phyloP scores from a whole-genome alignment of 2,797 vertebrate species.

The Tiaroga cobitis region DNA sequence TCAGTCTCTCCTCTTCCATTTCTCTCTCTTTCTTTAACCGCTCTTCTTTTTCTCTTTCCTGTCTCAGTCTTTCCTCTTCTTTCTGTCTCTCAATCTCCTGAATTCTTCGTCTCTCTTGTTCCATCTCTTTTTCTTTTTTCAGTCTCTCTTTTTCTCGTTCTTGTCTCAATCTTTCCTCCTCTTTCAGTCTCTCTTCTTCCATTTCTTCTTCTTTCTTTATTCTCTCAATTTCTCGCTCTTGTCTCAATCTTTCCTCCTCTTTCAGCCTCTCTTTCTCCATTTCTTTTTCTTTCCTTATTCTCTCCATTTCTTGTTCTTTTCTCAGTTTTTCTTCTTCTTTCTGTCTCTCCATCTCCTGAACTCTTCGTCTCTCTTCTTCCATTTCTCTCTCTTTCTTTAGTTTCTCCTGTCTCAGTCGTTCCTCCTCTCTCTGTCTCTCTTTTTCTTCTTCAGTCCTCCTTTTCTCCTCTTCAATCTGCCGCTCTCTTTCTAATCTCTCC shows the following conservation, averaged over 20 bases:
- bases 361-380: background rate
- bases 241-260: background rate
- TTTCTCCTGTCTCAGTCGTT: constrained; percentile 14
- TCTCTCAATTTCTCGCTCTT: background rate
- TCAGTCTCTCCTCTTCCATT: background rate
- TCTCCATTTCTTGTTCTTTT: background rate
- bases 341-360: background rate
- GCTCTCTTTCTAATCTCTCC: constrained; percentile 28
- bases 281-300: no score
- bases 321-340: background rate
- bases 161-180: constrained; percentile 25
- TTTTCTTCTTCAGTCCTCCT: background rate
- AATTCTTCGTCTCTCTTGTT: background rate
- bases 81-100: background rate
- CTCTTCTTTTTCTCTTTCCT: constrained; percentile 22
- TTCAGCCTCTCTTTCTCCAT: background rate
- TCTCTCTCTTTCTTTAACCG: background rate
- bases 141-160: background rate
- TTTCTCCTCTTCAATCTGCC: background rate
- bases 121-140: background rate
- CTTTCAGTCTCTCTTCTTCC: constrained; percentile 11
- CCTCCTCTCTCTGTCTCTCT: background rate
- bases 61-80: background rate
- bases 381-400: constrained; percentile 15
- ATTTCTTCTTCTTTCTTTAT: background rate